These are phyloP conservation scores for Heterotis niloticus DNA, from an alignment of 2,113 vertebrate genomes.

Conservation along the genomic window DNA sequence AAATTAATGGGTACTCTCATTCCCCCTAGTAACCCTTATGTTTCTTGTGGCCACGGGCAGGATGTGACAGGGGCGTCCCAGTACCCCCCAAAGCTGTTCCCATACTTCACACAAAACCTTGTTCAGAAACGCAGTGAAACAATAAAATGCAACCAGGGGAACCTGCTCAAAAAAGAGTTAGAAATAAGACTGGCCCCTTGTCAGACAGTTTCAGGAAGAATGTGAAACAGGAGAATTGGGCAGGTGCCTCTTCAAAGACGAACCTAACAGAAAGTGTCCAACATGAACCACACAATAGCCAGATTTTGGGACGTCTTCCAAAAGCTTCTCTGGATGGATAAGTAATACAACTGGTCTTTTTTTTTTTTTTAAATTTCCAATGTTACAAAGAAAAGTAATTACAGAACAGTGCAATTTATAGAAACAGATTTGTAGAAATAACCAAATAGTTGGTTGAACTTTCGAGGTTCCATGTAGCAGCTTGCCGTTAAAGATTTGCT, in stretches of 20 bases:
- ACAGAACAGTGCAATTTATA: neutral
- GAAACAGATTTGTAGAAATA: too few relatives aligned
- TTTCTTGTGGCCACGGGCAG: slow-evolving; percentile 30
- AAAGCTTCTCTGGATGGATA: neutral
- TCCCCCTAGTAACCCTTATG: slow-evolving; percentile 25
- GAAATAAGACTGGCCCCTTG: slow-evolving; percentile 1
- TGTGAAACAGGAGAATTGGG: neutral
- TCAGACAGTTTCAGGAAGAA: slow-evolving; percentile 19
- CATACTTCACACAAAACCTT: slow-evolving; percentile 63
- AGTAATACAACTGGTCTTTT: neutral
- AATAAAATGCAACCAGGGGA: slow-evolving; percentile 27
- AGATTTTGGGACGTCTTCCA: neutral
- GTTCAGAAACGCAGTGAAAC: slow-evolving; percentile 31
- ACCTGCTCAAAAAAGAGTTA: slow-evolving; percentile 54
- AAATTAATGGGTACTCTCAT: slow-evolving; percentile 19
- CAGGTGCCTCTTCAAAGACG: neutral
- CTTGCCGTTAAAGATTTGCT: neutral
- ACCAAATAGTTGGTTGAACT: too few relatives aligned
- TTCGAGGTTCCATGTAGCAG: neutral
- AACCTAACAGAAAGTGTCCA: too few relatives aligned
- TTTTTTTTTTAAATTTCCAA: too few relatives aligned
- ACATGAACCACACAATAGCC: too few relatives aligned
- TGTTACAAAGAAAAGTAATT: neutral
- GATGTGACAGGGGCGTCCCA: slow-evolving; percentile 33
- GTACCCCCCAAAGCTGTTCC: slow-evolving; percentile 56